These are phyloP conservation scores for Edolisoma coerulescens DNA, from an alignment of 2,113 vertebrate species.

Conservation along the genomic window DNA sequence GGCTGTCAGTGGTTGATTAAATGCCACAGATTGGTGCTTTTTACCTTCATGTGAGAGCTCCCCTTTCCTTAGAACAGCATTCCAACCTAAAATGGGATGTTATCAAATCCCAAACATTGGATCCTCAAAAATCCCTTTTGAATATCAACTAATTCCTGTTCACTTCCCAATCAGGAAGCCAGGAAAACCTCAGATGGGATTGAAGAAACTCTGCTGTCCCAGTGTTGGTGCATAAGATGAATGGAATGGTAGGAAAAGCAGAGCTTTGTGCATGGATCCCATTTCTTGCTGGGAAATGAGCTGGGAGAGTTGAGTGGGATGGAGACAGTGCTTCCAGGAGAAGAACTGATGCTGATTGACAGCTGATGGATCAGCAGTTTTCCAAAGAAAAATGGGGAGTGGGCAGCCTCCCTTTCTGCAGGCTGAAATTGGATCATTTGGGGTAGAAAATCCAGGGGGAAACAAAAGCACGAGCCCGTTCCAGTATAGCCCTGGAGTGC, in stretches of 20 bases:
- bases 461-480: accelerated
- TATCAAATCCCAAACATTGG: too few relatives aligned
- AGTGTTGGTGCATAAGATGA: neutral
- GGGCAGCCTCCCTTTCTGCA: neutral
- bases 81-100: accelerated
- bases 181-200: neutral
- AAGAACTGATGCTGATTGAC: neutral
- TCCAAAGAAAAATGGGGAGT: neutral
- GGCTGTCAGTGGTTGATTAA: neutral
- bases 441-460: neutral
- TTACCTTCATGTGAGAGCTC: neutral
- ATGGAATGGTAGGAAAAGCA: neutral
- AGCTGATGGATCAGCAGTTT: neutral
- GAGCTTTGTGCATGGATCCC: neutral
- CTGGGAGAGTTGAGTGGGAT: neutral
- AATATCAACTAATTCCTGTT: neutral
- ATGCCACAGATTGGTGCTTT: accelerated
- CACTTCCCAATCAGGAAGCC: neutral
- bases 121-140: neutral
- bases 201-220: neutral
- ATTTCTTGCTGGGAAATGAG: neutral
- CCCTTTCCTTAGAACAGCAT: neutral
- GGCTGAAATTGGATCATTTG: neutral
- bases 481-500: accelerated
- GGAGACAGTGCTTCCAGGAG: neutral